Evolutionary conservation across 2,888 invertebrate genomes (phyloP).

Genomic region (Lepidocyrtoides sp.): DNA sequence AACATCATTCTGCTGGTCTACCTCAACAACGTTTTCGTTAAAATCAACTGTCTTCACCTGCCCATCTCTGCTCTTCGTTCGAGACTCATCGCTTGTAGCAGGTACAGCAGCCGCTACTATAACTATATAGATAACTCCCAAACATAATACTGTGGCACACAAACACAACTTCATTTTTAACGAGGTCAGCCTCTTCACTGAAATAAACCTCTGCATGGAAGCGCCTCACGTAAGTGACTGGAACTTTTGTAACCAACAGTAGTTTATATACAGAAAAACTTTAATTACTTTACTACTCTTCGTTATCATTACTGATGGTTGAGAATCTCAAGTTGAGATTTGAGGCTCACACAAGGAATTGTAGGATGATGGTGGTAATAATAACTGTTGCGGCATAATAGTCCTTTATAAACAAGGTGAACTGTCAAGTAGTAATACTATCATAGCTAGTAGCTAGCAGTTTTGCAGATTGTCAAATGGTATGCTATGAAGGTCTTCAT

Average conservation of each 20-base stretch:
- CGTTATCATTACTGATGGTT: not conserved
- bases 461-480: too few species aligned
- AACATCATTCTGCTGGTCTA: constrained; percentile 21
- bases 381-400: not conserved
- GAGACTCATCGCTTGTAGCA: constrained; percentile 13
- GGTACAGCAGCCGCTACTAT: constrained; percentile 23
- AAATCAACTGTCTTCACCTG: not conserved
- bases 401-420: too few species aligned
- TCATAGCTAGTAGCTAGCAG: too few species aligned
- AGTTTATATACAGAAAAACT: too few species aligned
- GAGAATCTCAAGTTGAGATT: not conserved
- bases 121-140: constrained; percentile 28
- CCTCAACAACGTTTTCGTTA: not conserved
- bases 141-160: not conserved
- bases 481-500: too few species aligned
- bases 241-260: not conserved
- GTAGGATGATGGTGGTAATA: too few species aligned
- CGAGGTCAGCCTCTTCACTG: constrained; percentile 10
- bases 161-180: constrained; percentile 41
- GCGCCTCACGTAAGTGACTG: not conserved
- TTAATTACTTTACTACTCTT: not conserved
- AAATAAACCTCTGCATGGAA: not conserved
- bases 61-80: not conserved
- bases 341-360: not conserved
- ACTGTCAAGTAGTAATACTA: too few species aligned